Percentiles rank a stretch among this genome's conserved stretches.
phyloP scores from a whole-genome alignment of 2,888 invertebrate genomes.

The Lepas anatifera region DNA sequence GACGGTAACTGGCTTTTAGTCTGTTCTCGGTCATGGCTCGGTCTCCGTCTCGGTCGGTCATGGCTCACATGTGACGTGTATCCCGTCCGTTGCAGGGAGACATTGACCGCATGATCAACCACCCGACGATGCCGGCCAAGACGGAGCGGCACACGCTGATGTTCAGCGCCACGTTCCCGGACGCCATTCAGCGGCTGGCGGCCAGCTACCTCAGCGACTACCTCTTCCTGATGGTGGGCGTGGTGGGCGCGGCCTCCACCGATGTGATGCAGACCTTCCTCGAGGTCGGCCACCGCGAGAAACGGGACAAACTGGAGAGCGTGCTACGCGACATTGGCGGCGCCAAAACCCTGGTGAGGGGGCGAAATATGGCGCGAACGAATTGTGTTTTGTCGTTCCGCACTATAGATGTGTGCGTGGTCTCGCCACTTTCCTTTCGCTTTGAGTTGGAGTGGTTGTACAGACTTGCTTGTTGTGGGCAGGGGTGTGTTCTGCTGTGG shows the following conservation, averaged over 20 bases:
- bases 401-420: too few relatives aligned
- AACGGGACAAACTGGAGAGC: slow-evolving; percentile 65
- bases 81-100: too few relatives aligned
- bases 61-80: too few relatives aligned
- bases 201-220: slow-evolving; percentile 39
- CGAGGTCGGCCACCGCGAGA: slow-evolving; percentile 49
- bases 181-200: slow-evolving; percentile 31
- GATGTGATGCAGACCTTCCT: slow-evolving; percentile 73
- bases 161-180: slow-evolving; percentile 66
- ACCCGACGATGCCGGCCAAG: slow-evolving; percentile 45
- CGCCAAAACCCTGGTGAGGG: slow-evolving; percentile 79
- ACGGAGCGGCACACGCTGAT: slow-evolving; percentile 50
- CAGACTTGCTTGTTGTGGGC: too few relatives aligned
- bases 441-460: too few relatives aligned
- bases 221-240: slow-evolving; percentile 78
- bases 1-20: too few relatives aligned
- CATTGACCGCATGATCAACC: slow-evolving; percentile 48
- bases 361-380: too few relatives aligned
- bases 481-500: too few relatives aligned
- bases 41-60: too few relatives aligned
- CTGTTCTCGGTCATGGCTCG: too few relatives aligned
- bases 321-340: slow-evolving; percentile 81
- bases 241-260: slow-evolving; percentile 81
- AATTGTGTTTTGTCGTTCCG: too few relatives aligned
- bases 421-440: too few relatives aligned